These are phyloP conservation scores for Myxocyprinus asiaticus DNA, from an alignment of 2,113 vertebrate genomes.

Conservation along the genomic window DNA sequence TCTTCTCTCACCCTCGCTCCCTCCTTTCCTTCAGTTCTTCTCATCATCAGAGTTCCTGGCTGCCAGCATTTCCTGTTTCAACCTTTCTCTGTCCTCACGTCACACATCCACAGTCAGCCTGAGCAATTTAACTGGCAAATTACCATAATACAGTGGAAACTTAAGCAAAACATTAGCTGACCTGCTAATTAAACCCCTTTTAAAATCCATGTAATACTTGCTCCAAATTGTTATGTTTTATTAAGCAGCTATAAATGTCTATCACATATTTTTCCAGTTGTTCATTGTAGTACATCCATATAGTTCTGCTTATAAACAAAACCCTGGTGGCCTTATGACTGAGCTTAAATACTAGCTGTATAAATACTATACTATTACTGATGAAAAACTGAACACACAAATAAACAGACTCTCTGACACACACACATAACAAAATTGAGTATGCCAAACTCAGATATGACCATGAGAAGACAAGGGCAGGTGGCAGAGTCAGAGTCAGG, in stretches of 20 bases:
- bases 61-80: too few relatives aligned
- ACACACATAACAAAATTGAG: too few relatives aligned
- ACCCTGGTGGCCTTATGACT: slow-evolving; percentile 16
- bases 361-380: background rate
- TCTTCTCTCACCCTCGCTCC: background rate
- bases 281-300: background rate
- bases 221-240: too few relatives aligned
- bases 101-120: slow-evolving; percentile 3
- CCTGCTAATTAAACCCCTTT: too few relatives aligned
- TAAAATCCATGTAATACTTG: too few relatives aligned
- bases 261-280: too few relatives aligned
- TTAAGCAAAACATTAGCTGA: too few relatives aligned
- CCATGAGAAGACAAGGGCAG: background rate
- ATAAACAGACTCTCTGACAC: background rate
- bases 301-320: slow-evolving; percentile 26
- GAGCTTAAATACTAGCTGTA: background rate
- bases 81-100: background rate
- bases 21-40: background rate
- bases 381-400: slow-evolving; percentile 2
- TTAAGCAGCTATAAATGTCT: too few relatives aligned
- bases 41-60: too few relatives aligned
- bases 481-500: background rate
- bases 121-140: slow-evolving; percentile 3
- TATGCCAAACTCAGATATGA: too few relatives aligned
- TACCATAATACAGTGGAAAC: background rate